A percentile compares a stretch with the other conserved stretches of the same genome.
Evolutionary conservation across 64 coral and sea anemone species (phyloP).

Genomic region (Acropora yongei): DNA sequence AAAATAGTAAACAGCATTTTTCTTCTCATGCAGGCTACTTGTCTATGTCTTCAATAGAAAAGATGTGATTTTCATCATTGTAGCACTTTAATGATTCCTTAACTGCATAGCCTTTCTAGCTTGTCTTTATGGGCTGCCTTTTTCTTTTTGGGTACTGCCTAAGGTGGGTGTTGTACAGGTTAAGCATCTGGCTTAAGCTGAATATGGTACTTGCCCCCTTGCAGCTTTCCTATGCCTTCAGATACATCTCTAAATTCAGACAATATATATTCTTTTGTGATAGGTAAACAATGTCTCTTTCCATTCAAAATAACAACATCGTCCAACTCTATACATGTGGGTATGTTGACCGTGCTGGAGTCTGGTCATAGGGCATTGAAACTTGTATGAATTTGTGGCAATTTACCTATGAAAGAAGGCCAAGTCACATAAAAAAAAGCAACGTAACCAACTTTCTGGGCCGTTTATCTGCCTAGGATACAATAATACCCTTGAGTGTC

Average conservation of each 20-base stretch:
- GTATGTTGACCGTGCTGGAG: neutral
- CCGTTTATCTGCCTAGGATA: constrained; percentile 14
- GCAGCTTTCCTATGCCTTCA: constrained; percentile 60
- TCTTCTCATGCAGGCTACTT: too few relatives aligned
- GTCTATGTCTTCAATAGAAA: too few relatives aligned
- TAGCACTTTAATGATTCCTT: neutral
- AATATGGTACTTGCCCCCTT: constrained; percentile 62
- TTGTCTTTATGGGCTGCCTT: constrained; percentile 42
- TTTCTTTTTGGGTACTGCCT: constrained; percentile 49
- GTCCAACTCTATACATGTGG: constrained; percentile 3
- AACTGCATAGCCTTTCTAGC: constrained; percentile 38
- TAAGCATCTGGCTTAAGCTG: constrained; percentile 44
- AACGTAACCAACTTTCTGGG: neutral
- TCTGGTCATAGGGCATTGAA: constrained; percentile 2
- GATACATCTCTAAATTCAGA: constrained; percentile 57
- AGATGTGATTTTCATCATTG: too few relatives aligned
- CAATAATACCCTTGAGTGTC: constrained; percentile 1
- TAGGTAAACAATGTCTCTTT: constrained; percentile 14
- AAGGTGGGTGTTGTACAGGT: constrained; percentile 46
- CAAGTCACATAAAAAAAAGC: constrained; percentile 5
- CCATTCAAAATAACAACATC: constrained; percentile 8
- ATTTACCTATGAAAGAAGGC: neutral
- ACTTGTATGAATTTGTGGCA: constrained; percentile 10
- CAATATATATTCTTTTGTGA: constrained; percentile 57
- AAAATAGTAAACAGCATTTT: too few relatives aligned